phyloP scores from a whole-genome alignment of 2,888 invertebrate species.

The Dicyrtomina minuta region DNA sequence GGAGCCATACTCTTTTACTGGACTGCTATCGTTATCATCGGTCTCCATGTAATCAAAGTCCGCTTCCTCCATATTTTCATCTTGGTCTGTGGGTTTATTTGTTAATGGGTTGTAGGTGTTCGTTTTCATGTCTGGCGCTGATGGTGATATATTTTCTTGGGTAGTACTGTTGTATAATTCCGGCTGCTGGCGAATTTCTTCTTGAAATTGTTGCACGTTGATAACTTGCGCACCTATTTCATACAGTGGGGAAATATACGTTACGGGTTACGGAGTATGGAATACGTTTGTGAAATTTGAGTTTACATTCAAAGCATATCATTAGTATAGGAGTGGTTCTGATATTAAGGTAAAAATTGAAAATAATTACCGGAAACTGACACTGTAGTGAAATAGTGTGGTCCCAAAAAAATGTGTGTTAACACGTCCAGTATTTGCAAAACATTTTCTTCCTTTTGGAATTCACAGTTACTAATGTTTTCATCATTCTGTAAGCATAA shows the following conservation, averaged over 20 bases:
- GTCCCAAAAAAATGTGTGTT: background rate
- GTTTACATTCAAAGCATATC: no score
- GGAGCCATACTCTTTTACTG: background rate
- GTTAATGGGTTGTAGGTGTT: background rate
- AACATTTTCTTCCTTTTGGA: conserved; percentile 7
- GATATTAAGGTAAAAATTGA: no score
- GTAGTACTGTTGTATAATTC: no score
- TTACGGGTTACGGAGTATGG: no score
- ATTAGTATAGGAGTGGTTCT: no score
- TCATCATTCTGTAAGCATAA: conserved; percentile 10
- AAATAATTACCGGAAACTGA: conserved; percentile 16
- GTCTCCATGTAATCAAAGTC: background rate
- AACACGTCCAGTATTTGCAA: conserved; percentile 21
- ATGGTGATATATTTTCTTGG: background rate
- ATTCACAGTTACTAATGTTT: conserved; percentile 5
- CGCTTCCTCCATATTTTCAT: background rate
- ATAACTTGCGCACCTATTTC: conserved; percentile 17
- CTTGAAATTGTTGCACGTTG: conserved; percentile 8
- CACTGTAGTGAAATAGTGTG: conserved; percentile 2
- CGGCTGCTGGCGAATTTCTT: conserved; percentile 5
- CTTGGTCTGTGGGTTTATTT: background rate
- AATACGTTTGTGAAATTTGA: no score
- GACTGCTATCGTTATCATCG: background rate
- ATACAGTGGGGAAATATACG: no score
- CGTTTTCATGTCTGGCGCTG: no score